Evolutionary conservation across 1,140 invertebrate species (phyloP).

Genomic region (Plodia interpunctella): DNA sequence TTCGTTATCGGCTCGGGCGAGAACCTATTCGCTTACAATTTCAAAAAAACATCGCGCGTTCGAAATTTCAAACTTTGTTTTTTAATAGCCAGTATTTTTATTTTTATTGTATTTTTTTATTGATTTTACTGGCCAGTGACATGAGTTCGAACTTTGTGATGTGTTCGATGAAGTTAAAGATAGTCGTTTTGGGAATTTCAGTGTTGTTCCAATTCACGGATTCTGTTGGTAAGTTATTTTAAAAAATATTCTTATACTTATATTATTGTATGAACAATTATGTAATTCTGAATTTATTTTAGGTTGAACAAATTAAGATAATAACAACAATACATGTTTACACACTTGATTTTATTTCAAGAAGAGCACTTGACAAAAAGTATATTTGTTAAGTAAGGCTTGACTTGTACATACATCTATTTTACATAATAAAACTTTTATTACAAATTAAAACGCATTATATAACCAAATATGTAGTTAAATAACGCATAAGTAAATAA

Average conservation of each 20-base stretch:
- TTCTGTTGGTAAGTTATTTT: constrained; percentile 57
- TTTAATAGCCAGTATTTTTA: neutral
- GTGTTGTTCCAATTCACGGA: constrained; percentile 63
- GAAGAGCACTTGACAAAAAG: no score
- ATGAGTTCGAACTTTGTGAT: constrained; percentile 35
- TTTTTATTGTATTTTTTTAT: constrained; percentile 6
- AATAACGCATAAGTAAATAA: no score
- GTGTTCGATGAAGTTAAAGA: constrained; percentile 40
- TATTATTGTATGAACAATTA: no score
- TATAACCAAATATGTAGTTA: no score
- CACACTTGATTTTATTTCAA: no score
- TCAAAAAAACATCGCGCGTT: constrained; percentile 12
- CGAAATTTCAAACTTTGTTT: constrained; percentile 22
- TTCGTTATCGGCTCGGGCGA: neutral
- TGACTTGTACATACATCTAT: no score
- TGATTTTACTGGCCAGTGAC: constrained; percentile 13
- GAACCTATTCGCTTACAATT: constrained; percentile 5
- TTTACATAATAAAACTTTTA: no score
- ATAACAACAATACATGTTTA: no score
- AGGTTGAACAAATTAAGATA: no score
- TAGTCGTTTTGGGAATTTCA: constrained; percentile 62
- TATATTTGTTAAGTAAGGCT: no score
- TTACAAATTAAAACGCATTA: no score
- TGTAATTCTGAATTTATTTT: no score
- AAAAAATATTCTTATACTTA: neutral